Evolutionary conservation across 2,797 vertebrate species (phyloP).

Genomic region (Ctenopoma kingsleyae): DNA sequence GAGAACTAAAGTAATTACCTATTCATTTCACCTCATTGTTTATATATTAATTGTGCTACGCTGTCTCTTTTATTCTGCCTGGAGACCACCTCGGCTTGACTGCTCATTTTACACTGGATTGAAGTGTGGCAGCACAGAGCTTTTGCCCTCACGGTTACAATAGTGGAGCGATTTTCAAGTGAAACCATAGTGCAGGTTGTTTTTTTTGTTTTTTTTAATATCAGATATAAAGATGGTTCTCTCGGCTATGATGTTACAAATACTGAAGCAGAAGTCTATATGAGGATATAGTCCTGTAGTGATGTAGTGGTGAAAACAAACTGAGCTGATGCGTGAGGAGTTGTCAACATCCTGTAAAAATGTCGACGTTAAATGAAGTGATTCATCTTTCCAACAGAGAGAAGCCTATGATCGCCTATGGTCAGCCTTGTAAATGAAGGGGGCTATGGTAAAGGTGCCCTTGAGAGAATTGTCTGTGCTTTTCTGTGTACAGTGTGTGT

Average conservation of each 20-base stretch:
- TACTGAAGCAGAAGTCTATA: conserved; percentile 5
- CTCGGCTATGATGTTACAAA: conserved; percentile 1
- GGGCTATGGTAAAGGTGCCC: conserved; percentile 74
- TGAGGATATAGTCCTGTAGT: background rate
- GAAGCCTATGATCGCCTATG: conserved; percentile 51
- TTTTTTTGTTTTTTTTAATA: background rate
- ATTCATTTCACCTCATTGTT: conserved; percentile 37
- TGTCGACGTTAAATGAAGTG: conserved; percentile 40
- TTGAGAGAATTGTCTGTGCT: conserved; percentile 64
- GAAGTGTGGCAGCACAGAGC: background rate
- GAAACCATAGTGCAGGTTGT: background rate
- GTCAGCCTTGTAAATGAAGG: conserved; percentile 66
- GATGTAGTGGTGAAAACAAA: conserved; percentile 11
- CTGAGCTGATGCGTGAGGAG: conserved; percentile 10
- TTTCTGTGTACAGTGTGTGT: conserved; percentile 25
- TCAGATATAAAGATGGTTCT: background rate
- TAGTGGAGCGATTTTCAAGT: conserved; percentile 16
- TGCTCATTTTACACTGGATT: conserved; percentile 35
- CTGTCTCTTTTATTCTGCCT: conserved; percentile 23
- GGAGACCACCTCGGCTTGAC: conserved; percentile 15
- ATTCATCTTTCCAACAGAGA: conserved; percentile 49
- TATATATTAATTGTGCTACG: conserved; percentile 25
- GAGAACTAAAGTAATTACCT: conserved; percentile 37
- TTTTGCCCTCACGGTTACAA: conserved; percentile 1
- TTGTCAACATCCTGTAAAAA: conserved; percentile 40